Conservation (phyloP, 2,888 invertebrate species). For the Thera britannica region DNA sequence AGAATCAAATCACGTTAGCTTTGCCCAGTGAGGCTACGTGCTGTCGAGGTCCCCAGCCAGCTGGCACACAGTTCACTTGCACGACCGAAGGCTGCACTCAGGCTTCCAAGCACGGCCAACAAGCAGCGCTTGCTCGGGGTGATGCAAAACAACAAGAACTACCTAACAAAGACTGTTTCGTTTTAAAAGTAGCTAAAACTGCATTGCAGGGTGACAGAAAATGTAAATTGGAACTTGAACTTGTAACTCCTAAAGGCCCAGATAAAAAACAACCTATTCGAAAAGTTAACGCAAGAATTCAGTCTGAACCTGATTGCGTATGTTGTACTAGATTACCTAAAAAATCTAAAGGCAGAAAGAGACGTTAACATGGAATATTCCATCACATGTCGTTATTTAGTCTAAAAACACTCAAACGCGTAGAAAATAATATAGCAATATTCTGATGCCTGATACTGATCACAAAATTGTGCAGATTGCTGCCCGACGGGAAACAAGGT, state of each 20-base stretch:
- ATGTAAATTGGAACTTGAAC: conserved; percentile 86
- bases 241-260: conserved; percentile 87
- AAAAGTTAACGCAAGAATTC: conserved; percentile 63
- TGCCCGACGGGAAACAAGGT: conserved; percentile 80
- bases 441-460: conserved; percentile 47
- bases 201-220: conserved; percentile 86
- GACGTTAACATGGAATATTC: conserved; percentile 30
- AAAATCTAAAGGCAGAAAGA: conserved; percentile 55
- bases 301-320: conserved; percentile 70
- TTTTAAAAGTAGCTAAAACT: conserved; percentile 88
- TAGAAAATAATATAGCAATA: conserved; percentile 18
- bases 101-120: conserved; percentile 66
- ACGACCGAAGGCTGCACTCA: conserved; percentile 75
- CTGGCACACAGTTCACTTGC: conserved; percentile 74
- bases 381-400: conserved; percentile 14
- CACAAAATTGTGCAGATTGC: conserved; percentile 78
- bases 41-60: conserved; percentile 63
- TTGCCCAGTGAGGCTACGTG: conserved; percentile 69
- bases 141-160: conserved; percentile 68
- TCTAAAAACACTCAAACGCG: conserved; percentile 12
- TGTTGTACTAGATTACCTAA: conserved; percentile 61
- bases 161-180: conserved; percentile 84
- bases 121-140: conserved; percentile 58
- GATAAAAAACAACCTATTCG: conserved; percentile 81
- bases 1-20: conserved; percentile 73